Evolutionary conservation across 1,140 invertebrate species (phyloP).

Genomic region (Colletes latitarsis): DNA sequence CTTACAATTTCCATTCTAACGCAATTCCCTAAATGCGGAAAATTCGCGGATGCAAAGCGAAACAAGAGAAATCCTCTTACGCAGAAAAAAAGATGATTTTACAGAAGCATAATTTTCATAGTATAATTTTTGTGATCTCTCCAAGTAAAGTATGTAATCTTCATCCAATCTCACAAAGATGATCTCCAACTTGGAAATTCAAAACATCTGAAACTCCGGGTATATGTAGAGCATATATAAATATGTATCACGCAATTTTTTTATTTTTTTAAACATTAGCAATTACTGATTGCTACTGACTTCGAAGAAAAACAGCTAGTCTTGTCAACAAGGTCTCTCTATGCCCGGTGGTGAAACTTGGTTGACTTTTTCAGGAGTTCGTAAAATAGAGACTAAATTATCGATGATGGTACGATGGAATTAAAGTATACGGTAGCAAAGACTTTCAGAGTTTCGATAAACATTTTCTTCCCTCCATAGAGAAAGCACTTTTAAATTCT

Average conservation of each 20-base stretch:
- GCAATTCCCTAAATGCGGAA: background rate
- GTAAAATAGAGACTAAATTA: background rate
- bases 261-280: background rate
- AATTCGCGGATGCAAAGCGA: background rate
- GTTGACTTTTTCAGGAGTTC: background rate
- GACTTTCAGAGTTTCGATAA: background rate
- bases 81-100: background rate
- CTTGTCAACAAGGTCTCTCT: background rate
- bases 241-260: too few species aligned
- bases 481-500: background rate
- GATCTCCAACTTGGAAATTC: too few species aligned
- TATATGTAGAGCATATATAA: too few species aligned
- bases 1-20: conserved; percentile 14
- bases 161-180: background rate
- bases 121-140: background rate
- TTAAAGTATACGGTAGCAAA: background rate
- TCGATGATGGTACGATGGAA: background rate
- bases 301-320: background rate
- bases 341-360: background rate
- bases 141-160: background rate
- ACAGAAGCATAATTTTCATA: background rate
- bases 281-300: background rate
- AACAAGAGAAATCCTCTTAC: conserved; percentile 7
- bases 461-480: background rate
- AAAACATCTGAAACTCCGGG: too few species aligned